Base-by-base conservation (phyloP, 1,140 invertebrate genomes). In the Propsilocerus akamusi region DNA sequence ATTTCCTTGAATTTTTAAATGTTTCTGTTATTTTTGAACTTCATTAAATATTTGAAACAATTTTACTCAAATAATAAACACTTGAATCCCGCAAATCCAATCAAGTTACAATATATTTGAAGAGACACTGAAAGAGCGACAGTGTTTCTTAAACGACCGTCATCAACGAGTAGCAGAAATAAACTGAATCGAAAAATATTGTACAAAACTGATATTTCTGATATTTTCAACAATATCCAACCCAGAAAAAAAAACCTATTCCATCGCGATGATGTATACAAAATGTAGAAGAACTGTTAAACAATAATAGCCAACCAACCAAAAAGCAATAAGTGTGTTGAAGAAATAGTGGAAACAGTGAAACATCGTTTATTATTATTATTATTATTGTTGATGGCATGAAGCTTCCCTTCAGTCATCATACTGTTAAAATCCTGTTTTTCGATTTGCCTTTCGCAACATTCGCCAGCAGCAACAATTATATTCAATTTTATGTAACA, bases 131-230 rank as follows among this genome's bases (percentile, higher is more conserved):
- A 30, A 30, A 20, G 5, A 41, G 17, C 14, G 22, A 20, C 14
- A 7, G 22, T 20, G 22, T 20, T 20, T 41, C 34, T 37, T 41
- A 14, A n/a, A 17, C 34, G 34, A 41, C 34, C 34, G 14, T 41
- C 34, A 41, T 20, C 34, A 17, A 41, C 34, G 34, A 41, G 34
- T 41, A 41, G 14, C 34, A 41, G 34, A 41, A 41, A 20, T 8
- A 41, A 20, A 41, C 34, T 41, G 34, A 41, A 41, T 41, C 34
- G 34, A 41, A 41, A 41, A 41, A 41, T 41, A 41, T 41, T 41
- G 34, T 41, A 41, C 34, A 41, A 41, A 41, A 41, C 22, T 41
- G 34, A 41, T 41, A 41, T 41, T 41, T 41, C 22, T 20, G 34
- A 17, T n/a, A n/a, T n/a, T 41, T 41, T 41, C 34, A 41, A 41